These are phyloP conservation scores for Amphiprion clarkii DNA, from an alignment of 2,797 vertebrate genomes.

Conservation along the genomic window DNA sequence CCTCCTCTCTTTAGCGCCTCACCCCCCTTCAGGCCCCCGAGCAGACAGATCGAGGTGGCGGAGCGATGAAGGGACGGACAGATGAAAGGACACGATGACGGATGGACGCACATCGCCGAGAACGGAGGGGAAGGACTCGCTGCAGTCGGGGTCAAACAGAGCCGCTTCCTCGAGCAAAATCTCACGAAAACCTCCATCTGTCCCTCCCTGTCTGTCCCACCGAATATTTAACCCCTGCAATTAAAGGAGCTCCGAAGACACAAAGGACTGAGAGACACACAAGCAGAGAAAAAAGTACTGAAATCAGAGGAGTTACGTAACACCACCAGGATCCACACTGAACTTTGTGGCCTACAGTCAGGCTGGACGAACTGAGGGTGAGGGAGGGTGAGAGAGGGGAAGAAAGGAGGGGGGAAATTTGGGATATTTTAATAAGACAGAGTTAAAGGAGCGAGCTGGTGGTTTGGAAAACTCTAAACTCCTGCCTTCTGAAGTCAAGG, in stretches of 20 bases:
- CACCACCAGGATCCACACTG: conserved; percentile 52
- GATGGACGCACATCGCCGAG: conserved; percentile 11
- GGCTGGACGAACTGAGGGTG: conserved; percentile 22
- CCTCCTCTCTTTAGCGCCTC: conserved; percentile 56
- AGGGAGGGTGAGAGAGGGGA: conserved; percentile 20
- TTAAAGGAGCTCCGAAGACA: conserved; percentile 30
- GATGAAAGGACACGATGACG: conserved; percentile 62
- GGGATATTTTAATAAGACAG: conserved; percentile 85
- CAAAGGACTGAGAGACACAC: conserved; percentile 22
- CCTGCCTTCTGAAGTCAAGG: conserved; percentile 81
- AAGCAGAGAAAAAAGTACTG: conserved; percentile 26
- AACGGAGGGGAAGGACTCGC: conserved; percentile 55
- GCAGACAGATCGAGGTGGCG: conserved; percentile 60
- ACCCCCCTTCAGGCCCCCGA: conserved; percentile 52
- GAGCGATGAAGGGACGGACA: conserved; percentile 48
- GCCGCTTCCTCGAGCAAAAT: conserved; percentile 32
- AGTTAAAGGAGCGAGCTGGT: conserved; percentile 52
- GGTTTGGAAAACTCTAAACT: conserved; percentile 77
- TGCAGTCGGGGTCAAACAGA: conserved; percentile 36
- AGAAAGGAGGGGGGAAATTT: conserved; percentile 46
- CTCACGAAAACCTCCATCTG: conserved; percentile 29
- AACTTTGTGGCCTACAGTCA: conserved; percentile 49
- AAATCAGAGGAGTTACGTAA: conserved; percentile 49
- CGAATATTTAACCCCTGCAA: conserved; percentile 32
- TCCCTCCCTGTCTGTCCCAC: conserved; percentile 33